Percentiles rank a stretch among this genome's conserved stretches.
These are phyloP conservation scores for Chaetodon trifasciatus DNA, from an alignment of 2,797 vertebrate species.

Conservation along the genomic window DNA sequence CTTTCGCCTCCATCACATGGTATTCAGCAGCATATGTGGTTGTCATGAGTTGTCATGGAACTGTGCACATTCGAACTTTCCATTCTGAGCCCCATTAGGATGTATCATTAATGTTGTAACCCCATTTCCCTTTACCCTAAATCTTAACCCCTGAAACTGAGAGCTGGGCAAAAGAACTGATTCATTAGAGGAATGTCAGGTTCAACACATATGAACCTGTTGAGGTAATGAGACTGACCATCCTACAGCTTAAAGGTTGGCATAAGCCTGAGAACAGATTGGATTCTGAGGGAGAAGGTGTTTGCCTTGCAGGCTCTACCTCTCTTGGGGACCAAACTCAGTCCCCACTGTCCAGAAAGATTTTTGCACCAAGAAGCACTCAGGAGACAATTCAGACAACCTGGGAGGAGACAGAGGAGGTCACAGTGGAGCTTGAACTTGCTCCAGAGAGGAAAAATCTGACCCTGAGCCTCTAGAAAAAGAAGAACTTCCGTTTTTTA, in stretches of 20 bases:
- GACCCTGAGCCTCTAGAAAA: too few species aligned
- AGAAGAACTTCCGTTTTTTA: too few species aligned
- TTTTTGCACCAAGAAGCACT: constrained; percentile 88
- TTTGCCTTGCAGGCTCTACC: constrained; percentile 48
- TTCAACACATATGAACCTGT: not conserved
- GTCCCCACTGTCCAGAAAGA: constrained; percentile 82
- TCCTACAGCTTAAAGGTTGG: constrained; percentile 83
- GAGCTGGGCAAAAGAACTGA: not conserved
- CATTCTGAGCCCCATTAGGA: not conserved
- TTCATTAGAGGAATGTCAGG: not conserved
- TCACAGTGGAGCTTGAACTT: constrained; percentile 94
- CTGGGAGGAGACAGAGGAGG: constrained; percentile 92
- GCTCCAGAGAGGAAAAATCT: constrained; percentile 94
- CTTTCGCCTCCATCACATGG: not conserved
- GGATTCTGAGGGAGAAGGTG: constrained; percentile 81
- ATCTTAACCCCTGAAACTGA: not conserved
- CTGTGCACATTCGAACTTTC: not conserved
- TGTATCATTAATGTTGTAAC: not conserved
- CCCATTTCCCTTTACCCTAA: not conserved
- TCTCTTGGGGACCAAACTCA: constrained; percentile 80
- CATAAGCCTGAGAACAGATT: constrained; percentile 84
- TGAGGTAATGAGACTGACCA: not conserved
- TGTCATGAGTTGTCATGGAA: not conserved
- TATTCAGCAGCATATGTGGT: not conserved
- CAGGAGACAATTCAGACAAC: constrained; percentile 86